phyloP scores from a whole-genome alignment of 1,140 invertebrate genomes.

The Dreissena rostriformis region DNA sequence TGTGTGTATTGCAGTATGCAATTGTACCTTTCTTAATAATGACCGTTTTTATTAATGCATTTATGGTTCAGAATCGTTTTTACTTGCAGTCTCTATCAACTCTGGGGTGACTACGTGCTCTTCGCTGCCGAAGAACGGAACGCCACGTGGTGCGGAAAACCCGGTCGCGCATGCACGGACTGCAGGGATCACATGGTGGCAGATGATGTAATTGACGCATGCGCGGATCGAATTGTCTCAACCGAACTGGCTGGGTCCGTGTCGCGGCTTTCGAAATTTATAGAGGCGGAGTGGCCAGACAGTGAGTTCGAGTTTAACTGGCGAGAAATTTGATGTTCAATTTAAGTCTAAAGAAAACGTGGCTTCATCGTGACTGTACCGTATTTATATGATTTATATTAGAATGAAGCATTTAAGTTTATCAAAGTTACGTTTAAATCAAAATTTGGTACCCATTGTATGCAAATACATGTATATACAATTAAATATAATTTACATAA shows the following conservation, averaged over 20 bases:
- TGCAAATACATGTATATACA: too few relatives aligned
- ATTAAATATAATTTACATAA: too few relatives aligned
- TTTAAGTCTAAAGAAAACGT: too few relatives aligned
- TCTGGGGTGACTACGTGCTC: slow-evolving; percentile 14
- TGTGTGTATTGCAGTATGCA: too few relatives aligned
- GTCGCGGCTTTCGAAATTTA: slow-evolving; percentile 12
- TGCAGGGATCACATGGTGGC: slow-evolving; percentile 10
- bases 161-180: not conserved
- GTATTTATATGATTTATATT: too few relatives aligned
- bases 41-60: too few relatives aligned
- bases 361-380: too few relatives aligned
- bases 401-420: too few relatives aligned
- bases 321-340: not conserved
- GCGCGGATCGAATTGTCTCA: slow-evolving; percentile 21
- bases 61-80: not conserved
- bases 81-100: slow-evolving; percentile 26
- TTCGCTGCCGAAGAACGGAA: slow-evolving; percentile 24
- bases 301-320: slow-evolving; percentile 10
- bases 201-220: slow-evolving; percentile 4
- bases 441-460: too few relatives aligned
- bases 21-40: too few relatives aligned
- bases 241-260: slow-evolving; percentile 15
- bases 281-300: slow-evolving; percentile 38
- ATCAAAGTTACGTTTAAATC: too few relatives aligned
- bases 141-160: slow-evolving; percentile 26